These are phyloP conservation scores for Bucco capensis DNA, from an alignment of 2,113 vertebrate genomes.

Conservation along the genomic window DNA sequence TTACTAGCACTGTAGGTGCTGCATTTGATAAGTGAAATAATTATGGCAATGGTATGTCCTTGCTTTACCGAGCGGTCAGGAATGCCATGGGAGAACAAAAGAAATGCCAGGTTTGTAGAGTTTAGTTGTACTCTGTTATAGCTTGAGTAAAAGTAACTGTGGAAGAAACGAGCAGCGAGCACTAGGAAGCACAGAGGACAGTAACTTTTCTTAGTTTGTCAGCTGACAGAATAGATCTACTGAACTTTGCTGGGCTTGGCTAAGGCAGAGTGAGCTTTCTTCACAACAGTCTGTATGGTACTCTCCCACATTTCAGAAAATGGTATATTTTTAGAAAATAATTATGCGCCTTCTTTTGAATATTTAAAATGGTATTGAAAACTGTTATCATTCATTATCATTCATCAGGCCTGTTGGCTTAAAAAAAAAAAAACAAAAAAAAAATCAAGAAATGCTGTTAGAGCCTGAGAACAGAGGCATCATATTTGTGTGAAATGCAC, in stretches of 20 bases:
- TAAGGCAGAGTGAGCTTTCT: not conserved
- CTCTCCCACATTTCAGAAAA: too few species aligned
- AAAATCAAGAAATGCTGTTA: not conserved
- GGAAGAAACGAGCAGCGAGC: not conserved
- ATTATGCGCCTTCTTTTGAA: slow-evolving; percentile 29
- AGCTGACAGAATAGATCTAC: not conserved
- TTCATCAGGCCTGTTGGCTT: slow-evolving; percentile 16
- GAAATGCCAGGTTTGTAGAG: not conserved
- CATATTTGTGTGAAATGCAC: not conserved
- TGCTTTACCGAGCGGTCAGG: not conserved
- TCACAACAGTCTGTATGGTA: not conserved
- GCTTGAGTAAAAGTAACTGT: not conserved
- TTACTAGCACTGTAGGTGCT: not conserved
- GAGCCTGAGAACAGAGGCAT: not conserved
- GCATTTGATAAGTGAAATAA: too few species aligned
- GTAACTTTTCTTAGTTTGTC: not conserved
- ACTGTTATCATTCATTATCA: too few species aligned
- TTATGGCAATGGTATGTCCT: not conserved
- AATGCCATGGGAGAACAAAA: not conserved
- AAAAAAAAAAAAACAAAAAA: too few species aligned
- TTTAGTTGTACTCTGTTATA: not conserved
- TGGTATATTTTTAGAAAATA: slow-evolving; percentile 20
- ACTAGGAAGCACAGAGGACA: not conserved
- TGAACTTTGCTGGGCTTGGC: not conserved
- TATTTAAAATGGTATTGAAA: slow-evolving; percentile 15